Conservation (phyloP, 2,113 vertebrate genomes). For the Phylloscopus trochiloides region DNA sequence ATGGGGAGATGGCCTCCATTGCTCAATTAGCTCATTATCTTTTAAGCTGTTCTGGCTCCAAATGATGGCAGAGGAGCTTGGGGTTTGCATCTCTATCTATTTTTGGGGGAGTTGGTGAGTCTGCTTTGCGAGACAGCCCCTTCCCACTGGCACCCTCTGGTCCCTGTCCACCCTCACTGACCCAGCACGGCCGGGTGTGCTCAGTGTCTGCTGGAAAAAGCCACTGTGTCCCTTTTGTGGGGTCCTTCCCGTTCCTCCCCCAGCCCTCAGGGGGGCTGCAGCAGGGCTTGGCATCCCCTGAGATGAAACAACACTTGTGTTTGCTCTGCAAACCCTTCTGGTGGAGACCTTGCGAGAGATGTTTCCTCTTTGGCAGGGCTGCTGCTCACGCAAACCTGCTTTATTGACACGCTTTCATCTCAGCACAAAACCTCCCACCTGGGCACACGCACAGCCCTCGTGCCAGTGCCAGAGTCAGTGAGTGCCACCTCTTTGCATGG, state of each 20-base stretch:
- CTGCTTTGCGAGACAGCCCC: background rate
- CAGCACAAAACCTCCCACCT: background rate
- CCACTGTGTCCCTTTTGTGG: accelerated
- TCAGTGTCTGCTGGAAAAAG: background rate
- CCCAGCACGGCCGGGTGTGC: accelerated
- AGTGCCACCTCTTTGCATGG: background rate
- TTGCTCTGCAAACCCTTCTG: background rate
- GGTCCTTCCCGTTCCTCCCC: background rate
- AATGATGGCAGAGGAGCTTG: background rate
- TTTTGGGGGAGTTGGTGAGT: background rate
- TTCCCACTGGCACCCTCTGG: background rate
- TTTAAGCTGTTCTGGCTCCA: background rate
- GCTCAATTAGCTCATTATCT: conserved; percentile 6
- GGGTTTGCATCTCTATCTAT: background rate
- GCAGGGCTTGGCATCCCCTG: accelerated
- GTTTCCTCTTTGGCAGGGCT: background rate
- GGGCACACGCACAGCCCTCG: background rate
- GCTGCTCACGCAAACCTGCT: background rate
- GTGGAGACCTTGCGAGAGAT: accelerated
- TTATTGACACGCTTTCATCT: background rate
- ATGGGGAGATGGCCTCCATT: conserved; percentile 5
- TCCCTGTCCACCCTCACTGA: background rate
- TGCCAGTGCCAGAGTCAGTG: background rate
- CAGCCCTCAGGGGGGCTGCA: background rate
- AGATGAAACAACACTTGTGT: background rate